phyloP scores from a whole-genome alignment of 2,113 vertebrate genomes.

The Reinhardtius hippoglossoides region DNA sequence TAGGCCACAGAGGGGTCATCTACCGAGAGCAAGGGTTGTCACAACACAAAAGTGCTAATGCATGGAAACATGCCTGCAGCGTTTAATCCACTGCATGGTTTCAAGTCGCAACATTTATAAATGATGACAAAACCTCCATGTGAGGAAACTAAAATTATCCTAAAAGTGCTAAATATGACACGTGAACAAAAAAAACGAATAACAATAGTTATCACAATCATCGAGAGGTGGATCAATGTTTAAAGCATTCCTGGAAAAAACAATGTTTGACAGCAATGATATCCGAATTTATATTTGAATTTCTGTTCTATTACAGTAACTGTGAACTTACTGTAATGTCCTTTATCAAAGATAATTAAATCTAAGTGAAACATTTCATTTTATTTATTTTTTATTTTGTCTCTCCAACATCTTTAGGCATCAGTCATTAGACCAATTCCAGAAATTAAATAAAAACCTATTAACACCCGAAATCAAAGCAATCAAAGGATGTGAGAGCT shows the following conservation, averaged over 20 bases:
- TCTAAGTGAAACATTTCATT: no score
- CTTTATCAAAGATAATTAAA: neutral
- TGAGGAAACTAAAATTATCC: neutral
- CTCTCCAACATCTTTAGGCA: neutral
- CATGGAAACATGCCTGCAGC: conserved; percentile 34
- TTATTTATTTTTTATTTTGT: neutral
- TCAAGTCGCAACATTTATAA: conserved; percentile 13
- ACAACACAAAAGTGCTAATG: conserved; percentile 19
- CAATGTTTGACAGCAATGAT: no score
- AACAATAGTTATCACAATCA: neutral
- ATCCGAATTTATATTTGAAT: neutral
- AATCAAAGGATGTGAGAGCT: neutral
- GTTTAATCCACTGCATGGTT: conserved; percentile 10
- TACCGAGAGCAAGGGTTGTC: conserved; percentile 33
- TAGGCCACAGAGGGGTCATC: conserved; percentile 53
- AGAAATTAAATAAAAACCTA: neutral
- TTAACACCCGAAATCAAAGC: conserved; percentile 9
- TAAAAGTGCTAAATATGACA: no score
- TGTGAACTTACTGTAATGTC: neutral
- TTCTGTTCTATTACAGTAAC: neutral
- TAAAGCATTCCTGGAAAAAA: neutral
- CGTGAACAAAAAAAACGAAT: no score
- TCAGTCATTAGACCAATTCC: neutral
- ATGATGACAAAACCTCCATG: neutral
- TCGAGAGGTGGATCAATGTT: neutral